Evolutionary conservation across 2,113 vertebrate genomes (phyloP).

Genomic region (Tympanuchus pallidicinctus): DNA sequence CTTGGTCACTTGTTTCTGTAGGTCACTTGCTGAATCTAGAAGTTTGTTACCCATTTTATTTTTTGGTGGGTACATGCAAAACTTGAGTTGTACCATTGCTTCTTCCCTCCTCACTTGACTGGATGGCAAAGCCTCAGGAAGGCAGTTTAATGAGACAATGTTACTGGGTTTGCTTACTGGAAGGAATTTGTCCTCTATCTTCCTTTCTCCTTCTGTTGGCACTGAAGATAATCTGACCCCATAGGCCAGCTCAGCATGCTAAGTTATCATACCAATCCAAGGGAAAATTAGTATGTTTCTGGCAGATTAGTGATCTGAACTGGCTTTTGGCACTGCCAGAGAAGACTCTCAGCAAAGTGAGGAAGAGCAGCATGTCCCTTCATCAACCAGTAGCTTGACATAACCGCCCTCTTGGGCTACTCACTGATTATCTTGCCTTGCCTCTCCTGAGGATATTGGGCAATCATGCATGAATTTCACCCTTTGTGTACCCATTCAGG

Average conservation of each 20-base stretch:
- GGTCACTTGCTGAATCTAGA: neutral
- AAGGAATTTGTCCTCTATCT: neutral
- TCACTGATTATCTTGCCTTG: rapidly evolving
- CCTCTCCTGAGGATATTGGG: neutral
- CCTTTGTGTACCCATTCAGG: neutral
- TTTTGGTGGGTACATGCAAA: neutral
- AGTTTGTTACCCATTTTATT: neutral
- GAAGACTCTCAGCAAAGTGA: neutral
- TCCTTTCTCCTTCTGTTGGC: neutral
- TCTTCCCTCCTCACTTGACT: neutral
- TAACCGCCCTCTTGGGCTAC: neutral
- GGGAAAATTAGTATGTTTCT: neutral
- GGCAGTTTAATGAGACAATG: neutral
- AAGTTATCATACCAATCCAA: neutral
- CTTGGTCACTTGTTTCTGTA: neutral
- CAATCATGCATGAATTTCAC: neutral
- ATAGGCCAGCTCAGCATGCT: neutral
- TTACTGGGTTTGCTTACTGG: neutral
- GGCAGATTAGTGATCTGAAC: neutral
- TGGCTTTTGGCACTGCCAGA: neutral
- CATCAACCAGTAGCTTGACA: neutral
- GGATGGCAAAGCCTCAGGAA: neutral
- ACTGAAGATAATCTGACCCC: neutral
- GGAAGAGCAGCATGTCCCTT: neutral
- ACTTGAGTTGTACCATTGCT: neutral